phyloP scores from a whole-genome alignment of 2,113 vertebrate species.

The Limnothrissa miodon region DNA sequence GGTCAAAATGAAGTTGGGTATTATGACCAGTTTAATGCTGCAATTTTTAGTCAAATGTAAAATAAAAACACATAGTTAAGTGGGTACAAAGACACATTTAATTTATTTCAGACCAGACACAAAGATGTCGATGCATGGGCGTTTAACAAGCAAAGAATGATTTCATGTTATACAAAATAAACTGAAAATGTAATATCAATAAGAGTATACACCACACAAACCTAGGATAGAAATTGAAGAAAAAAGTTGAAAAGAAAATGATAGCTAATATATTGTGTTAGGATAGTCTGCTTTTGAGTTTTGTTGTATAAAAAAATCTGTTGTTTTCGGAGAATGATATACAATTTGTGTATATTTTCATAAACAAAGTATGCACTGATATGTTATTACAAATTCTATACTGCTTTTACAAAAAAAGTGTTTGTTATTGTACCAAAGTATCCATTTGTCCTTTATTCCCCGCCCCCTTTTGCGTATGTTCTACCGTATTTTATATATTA shows the following conservation, averaged over 20 bases:
- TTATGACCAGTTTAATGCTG: slow-evolving; percentile 87
- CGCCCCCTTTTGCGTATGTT: slow-evolving; percentile 78
- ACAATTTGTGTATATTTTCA: slow-evolving; percentile 95
- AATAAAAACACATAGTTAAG: slow-evolving; percentile 64
- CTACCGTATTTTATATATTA: slow-evolving; percentile 85
- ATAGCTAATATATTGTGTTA: slow-evolving; percentile 95
- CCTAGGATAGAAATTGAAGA: slow-evolving; percentile 69
- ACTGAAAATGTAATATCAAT: slow-evolving; percentile 75
- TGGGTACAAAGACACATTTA: slow-evolving; percentile 73
- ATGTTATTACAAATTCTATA: slow-evolving; percentile 91
- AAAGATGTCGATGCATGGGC: slow-evolving; percentile 80
- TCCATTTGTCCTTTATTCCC: slow-evolving; percentile 81
- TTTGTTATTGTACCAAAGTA: slow-evolving; percentile 93
- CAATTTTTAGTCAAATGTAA: slow-evolving; percentile 89
- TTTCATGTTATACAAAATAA: slow-evolving; percentile 73
- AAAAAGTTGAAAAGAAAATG: slow-evolving; percentile 73
- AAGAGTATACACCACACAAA: slow-evolving; percentile 77
- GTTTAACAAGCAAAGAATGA: slow-evolving; percentile 70
- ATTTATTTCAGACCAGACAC: slow-evolving; percentile 83
- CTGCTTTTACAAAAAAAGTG: slow-evolving; percentile 90
- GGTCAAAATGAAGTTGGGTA: slow-evolving; percentile 69
- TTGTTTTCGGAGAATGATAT: slow-evolving; percentile 89
- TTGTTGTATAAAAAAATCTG: slow-evolving; percentile 74
- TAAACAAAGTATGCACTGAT: slow-evolving; percentile 96
- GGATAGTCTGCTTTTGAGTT: slow-evolving; percentile 84